Evolutionary conservation across 2,888 invertebrate species (phyloP).

Genomic region (Scelioninae gen. 2): DNA sequence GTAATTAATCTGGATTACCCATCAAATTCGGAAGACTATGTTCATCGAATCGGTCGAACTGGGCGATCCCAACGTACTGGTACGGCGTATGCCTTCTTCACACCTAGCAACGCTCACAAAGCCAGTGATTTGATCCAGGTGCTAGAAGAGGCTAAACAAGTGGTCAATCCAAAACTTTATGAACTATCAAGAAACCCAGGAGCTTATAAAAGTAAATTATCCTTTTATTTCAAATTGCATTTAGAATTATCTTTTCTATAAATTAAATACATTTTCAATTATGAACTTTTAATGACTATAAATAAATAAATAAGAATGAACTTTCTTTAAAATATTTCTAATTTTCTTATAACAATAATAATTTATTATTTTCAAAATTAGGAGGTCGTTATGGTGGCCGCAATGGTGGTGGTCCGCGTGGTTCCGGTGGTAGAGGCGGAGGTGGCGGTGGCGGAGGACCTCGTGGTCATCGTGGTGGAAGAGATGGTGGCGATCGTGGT

Average conservation of each 20-base stretch:
- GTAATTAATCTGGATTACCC: conserved; percentile 99
- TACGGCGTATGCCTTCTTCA: conserved; percentile 98
- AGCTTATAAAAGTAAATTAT: conserved; percentile 70
- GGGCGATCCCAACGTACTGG: conserved; percentile 94
- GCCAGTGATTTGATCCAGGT: conserved; percentile 94
- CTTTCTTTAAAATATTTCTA: too few species aligned
- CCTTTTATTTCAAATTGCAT: too few species aligned
- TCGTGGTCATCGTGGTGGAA: conserved; percentile 67
- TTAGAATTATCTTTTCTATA: too few species aligned
- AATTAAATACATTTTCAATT: too few species aligned
- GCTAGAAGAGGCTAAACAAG: conserved; percentile 94
- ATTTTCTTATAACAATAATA: too few species aligned
- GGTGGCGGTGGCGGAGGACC: conserved; percentile 61
- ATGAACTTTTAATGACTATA: too few species aligned
- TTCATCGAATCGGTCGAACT: conserved; percentile 97
- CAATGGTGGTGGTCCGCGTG: conserved; percentile 65
- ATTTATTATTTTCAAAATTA: conserved; percentile 35
- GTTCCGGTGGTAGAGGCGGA: conserved; percentile 60
- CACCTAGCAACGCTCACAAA: conserved; percentile 91
- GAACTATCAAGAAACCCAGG: conserved; percentile 66
- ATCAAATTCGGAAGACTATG: conserved; percentile 97
- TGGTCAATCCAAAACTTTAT: conserved; percentile 79
- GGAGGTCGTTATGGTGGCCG: conserved; percentile 72
- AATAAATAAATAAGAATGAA: too few species aligned
- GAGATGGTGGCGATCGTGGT: conserved; percentile 69